Evolutionary conservation across 2,888 invertebrate genomes (phyloP), one percentile per base, ranked within the genome.

Genomic region (Cheilosia variabilis): DNA sequence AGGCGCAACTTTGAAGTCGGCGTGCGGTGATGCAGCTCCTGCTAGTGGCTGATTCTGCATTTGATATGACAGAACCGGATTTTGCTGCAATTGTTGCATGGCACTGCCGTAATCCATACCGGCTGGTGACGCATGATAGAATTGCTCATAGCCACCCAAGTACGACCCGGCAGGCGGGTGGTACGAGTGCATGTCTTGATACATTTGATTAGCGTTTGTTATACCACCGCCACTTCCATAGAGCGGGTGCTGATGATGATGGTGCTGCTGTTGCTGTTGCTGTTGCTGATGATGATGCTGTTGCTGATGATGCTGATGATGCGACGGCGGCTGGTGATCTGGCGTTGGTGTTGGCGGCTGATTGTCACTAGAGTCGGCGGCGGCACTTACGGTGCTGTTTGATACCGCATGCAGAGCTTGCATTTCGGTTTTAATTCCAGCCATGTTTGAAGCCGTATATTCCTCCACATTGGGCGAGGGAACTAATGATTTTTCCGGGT

Each of bases 281-380:
- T 93, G 88, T 82, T 93, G 93, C 78, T 93, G 94, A 22, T 22
- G 22, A 19, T 87, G 83, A 15, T 93, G 93, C 24, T 93, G 93
- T 13, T 93, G 88, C 82, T 93, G 93, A 78, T 93, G 94, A 1
- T 66, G 79, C 62, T 77, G 79, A 45, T 86, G 89, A 17, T 66
- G 89, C 24, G 88, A 86, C 41, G 87, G 87, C 63, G 87, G 24
- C 50, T 79, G 71, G 65, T 87, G 88, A 31, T 87, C 86, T 90
- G 92, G 91, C 88, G 91, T 93, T 88, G 91, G 92, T 86, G 91
- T 92, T 83, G 91, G 92, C 89, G 92, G 91, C 81, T 92, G 92
- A 90, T 92, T 92, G 91, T 96, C 96, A 89, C 95, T 96, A 75
- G 96, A 96, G 91, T 96, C 96, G 72, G 96, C 96, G 45, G 96